Base-by-base conservation (phyloP, 2,113 vertebrate genomes). In the Periophthalmus modestus region DNA sequence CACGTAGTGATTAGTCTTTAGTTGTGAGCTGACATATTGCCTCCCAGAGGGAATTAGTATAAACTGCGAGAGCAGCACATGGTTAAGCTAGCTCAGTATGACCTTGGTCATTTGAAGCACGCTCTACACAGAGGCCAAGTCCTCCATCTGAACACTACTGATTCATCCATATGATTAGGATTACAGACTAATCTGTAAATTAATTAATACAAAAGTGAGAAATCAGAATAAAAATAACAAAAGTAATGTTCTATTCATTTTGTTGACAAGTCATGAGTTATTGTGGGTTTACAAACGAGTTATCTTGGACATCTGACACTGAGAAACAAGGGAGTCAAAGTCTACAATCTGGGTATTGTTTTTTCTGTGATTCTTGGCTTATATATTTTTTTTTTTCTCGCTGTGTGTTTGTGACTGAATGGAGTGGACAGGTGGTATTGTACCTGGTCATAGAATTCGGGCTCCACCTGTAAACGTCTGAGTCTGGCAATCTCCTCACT, bases 401-500 rank as follows among this genome's bases (percentile, higher is more conserved):
- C 7, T 57, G 3, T 57, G n/a, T 12, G n/a, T 57, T 13, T 21
- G 15, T 52, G 23, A 58, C 11, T 57, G 55, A n/a, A 43, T 58
- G 59, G 6, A 36, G 16, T n/a, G 61, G 16, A 15, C 12, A 59
- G 54, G 58, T 23, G 12, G 16, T 16, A 34, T 36, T 36, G 61
- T 63, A 63, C 95, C 76, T 96, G 80, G 0, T 95, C 81, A 0
- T 94, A 96, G 77, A 94, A 92, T 65, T 96, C 94, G 0, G 95
- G 94, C 57, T 97, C 96, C 72, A 95, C 71, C 69, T 95, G 95
- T 88, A 95, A 93, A 61, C 95, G 95, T 33, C 97, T 92, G 21
- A 99, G 93, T 0, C 97, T 94, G 23, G 97, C 96, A 0, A 98
- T 98, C 85, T 99, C 97, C 68, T 98, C 95, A 63, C 93, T 88